Evolutionary conservation across 2,797 vertebrate genomes (phyloP), one percentile per base, ranked within the genome.

Genomic region (Syngnathus rostellatus): DNA sequence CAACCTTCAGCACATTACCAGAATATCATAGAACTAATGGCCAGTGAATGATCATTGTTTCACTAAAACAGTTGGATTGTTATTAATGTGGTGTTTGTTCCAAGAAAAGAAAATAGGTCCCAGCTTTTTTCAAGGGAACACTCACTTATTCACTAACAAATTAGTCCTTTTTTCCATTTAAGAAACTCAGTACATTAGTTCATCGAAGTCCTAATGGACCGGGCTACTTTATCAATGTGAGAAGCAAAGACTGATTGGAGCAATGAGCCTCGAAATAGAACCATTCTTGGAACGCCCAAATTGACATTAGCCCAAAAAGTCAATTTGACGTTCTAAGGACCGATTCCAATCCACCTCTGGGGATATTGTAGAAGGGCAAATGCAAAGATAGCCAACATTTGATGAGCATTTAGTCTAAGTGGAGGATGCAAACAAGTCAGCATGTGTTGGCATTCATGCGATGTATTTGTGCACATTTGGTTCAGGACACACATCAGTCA

Each of bases 401-500:
- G 55, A 37, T 16, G 25, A 37, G 66, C 9, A 72, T 72, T 68
- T 71, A 73, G 51, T 71, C 55, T 70, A 54, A 62, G 12, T 76
- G 63, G 68, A 76, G 62, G 67, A 71, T 75, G 71, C 76, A 66
- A 57, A 61, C 82, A 82, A 87, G 74, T 84, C 81, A 85, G 75
- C 72, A 58, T 69, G 62, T 51, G 83, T 81, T 83, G 85, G 78
- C 50, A 73, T 78, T 67, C 48, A 66, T 67, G 68, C 84, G 84
- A 86, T 77, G 81, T 9, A 10, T 62, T 37, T 63, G 70, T 67
- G 73, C 72, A 79, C 68, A 68, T 73, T 75, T 38, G 3, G 40
- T 50, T 50, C 65, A 66, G 72, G 69, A 76, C 63, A 73, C 64
- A 67, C 63, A 40, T 60, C 31, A 64, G 40, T 68, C 55, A 77